phyloP scores from a whole-genome alignment of 2,797 vertebrate species.

The Epinephelus awoara region DNA sequence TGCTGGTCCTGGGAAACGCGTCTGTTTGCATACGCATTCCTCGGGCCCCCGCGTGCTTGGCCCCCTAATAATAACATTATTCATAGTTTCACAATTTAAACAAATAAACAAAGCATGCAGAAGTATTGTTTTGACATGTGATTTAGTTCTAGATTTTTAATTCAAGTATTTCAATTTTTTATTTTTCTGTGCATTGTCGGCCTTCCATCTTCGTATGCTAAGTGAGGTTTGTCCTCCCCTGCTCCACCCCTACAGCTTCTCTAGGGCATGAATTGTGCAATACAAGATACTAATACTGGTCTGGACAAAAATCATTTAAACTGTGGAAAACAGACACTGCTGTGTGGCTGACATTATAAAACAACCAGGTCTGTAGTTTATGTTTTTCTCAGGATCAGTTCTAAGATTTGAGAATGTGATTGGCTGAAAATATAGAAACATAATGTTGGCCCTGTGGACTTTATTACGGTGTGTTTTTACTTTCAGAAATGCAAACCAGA shows the following conservation, averaged over 20 bases:
- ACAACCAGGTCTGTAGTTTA: background rate
- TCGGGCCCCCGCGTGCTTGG: no score
- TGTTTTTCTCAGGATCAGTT: constrained; percentile 12
- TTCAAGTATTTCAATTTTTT: background rate
- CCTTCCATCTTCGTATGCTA: background rate
- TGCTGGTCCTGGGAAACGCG: no score
- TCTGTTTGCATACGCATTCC: no score
- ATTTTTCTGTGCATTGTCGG: background rate
- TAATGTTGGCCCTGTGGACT: constrained; percentile 37
- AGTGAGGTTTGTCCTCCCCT: background rate
- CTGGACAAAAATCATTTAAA: constrained; percentile 9
- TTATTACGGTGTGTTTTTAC: constrained; percentile 62
- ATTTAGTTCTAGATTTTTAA: background rate
- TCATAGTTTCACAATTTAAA: no score
- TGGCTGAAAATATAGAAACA: constrained; percentile 45
- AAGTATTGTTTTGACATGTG: background rate
- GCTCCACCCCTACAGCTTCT: background rate
- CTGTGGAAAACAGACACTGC: background rate
- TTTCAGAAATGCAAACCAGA: constrained; percentile 66
- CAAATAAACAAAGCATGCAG: background rate
- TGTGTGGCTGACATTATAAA: constrained; percentile 23
- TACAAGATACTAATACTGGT: constrained; percentile 7
- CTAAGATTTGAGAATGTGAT: constrained; percentile 16
- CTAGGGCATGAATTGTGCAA: constrained; percentile 13
- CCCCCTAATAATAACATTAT: no score